Evolutionary conservation across 2,888 invertebrate species (phyloP).

Genomic region (Machimus atricapillus): DNA sequence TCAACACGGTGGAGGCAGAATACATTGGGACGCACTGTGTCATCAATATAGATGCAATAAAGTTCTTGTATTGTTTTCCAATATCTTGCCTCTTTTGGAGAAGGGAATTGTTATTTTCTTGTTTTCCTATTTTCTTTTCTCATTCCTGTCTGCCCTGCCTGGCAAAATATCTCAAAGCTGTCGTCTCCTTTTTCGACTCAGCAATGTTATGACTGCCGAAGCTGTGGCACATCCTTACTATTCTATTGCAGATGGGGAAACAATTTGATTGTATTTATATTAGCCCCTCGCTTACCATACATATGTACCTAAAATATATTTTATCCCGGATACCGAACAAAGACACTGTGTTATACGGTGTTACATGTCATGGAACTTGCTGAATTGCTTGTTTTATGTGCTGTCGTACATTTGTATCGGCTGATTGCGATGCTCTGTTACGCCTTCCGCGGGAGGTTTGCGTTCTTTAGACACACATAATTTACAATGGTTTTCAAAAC

Average conservation of each 20-base stretch:
- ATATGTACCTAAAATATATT: not conserved
- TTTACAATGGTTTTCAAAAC: not conserved
- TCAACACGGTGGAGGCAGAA: not conserved
- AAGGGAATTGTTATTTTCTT: constrained; percentile 37
- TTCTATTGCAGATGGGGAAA: constrained; percentile 25
- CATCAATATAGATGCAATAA: constrained; percentile 42
- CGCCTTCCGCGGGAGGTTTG: not conserved
- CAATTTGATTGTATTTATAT: constrained; percentile 42
- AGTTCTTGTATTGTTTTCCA: constrained; percentile 41
- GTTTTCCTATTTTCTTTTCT: constrained; percentile 31
- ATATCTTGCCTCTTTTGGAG: constrained; percentile 27
- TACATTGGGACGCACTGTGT: constrained; percentile 17
- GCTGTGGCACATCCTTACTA: constrained; percentile 3
- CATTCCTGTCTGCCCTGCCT: not conserved
- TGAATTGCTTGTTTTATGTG: constrained; percentile 37
- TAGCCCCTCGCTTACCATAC: constrained; percentile 11
- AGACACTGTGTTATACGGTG: constrained; percentile 3
- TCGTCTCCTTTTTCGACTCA: constrained; percentile 18
- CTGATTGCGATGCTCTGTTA: not conserved
- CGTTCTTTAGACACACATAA: not conserved
- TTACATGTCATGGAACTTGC: constrained; percentile 7
- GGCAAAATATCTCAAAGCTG: not conserved
- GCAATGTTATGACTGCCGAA: constrained; percentile 19
- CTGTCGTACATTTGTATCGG: constrained; percentile 27
- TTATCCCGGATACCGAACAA: not conserved